These are phyloP conservation scores for Eurytemora carolleeae DNA, from an alignment of 1,140 invertebrate species.

Conservation along the genomic window DNA sequence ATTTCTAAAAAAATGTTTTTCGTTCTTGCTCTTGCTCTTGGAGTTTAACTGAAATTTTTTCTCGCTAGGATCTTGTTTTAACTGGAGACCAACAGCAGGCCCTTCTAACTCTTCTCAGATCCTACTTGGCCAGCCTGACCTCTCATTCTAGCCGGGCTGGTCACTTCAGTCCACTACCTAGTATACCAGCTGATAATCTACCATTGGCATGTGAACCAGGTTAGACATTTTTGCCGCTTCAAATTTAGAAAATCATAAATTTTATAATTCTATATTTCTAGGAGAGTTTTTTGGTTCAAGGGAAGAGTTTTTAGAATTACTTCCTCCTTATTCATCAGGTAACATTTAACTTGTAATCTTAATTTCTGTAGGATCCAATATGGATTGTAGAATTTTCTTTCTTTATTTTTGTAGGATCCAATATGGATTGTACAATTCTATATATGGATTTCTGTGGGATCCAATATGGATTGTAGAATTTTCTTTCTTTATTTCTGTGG, in stretches of 20 bases:
- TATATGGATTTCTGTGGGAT: not conserved
- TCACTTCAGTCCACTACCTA: not conserved
- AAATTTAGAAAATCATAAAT: not conserved
- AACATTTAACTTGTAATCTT: not conserved
- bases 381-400: not conserved
- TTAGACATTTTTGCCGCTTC: not conserved
- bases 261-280: not conserved
- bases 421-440: not conserved
- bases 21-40: too few species aligned
- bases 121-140: constrained; percentile 6
- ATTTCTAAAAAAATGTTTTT: too few species aligned
- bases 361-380: not conserved
- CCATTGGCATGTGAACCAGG: not conserved
- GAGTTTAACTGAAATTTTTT: too few species aligned
- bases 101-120: constrained; percentile 4
- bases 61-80: too few species aligned
- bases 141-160: not conserved
- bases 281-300: not conserved
- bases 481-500: not conserved
- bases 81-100: constrained; percentile 2
- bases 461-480: not conserved
- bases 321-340: not conserved
- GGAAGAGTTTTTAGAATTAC: not conserved
- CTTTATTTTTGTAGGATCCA: not conserved
- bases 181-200: not conserved